Evolutionary conservation across 1,140 invertebrate species (phyloP), one percentile per base, ranked within the genome.

Genomic region (Drosophila simulans): DNA sequence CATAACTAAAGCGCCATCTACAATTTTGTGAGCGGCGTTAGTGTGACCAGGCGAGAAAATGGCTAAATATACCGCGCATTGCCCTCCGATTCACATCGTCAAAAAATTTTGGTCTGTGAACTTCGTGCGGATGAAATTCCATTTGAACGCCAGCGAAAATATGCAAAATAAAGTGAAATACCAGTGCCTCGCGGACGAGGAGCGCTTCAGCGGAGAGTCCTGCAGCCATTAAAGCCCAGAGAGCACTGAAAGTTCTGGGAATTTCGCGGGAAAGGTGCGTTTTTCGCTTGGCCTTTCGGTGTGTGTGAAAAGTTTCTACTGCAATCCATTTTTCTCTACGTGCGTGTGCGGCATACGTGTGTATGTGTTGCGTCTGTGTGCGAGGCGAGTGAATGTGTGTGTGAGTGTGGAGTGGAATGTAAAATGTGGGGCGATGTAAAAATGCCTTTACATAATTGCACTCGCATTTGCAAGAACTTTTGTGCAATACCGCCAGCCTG

Each of bases 381-480:
- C 42, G 62, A 58, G 66, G 51, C 46, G 62, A 63, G 66, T 20
- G 51, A 59, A 4, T 60, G 52, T 59, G 31, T 63, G 64, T 59
- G 58, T 55, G 48, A 63, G 53, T 64, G 27, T 62, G 64, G 43
- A 56, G 64, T 46, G 63, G 46, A 55, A 31, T 31, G 31, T 31
- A 31, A 31, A 31, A 31, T 31, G 55, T 65, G 68, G 40, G 53
- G 77, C 58, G 70, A 60, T 81, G 66, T 84, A 83, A 83, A 65
- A 88, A 89, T 89, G 69, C 84, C 84, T 89, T 89, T 89, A 89
- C 84, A 89, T 89, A 89, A 89, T 83, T 89, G 80, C 51, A 52
- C 51, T 22, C 25, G 42, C 58, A 54, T 60, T 40, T 51, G 40
- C 27, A 31, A 43, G 46, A 52, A 31, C 11, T 62, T 73, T 37